Conservation (phyloP, 2,888 invertebrate genomes). For the Trichogramma dendrolimi region DNA sequence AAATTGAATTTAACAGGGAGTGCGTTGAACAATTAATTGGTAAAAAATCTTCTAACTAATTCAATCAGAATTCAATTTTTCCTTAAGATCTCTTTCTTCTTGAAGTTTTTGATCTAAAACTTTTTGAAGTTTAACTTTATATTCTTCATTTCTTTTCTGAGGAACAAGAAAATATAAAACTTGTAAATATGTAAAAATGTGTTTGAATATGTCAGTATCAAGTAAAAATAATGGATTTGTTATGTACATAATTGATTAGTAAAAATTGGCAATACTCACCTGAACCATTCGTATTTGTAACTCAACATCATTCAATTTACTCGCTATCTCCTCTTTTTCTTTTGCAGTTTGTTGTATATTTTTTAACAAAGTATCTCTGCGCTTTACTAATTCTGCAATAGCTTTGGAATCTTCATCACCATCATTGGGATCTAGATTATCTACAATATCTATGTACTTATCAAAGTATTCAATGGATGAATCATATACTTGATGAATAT, state of each 20-base stretch:
- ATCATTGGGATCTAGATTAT: not conserved
- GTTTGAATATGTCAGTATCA: not conserved
- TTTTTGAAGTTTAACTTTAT: conserved; percentile 23
- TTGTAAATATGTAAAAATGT: conserved; percentile 4
- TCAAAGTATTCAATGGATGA: not conserved
- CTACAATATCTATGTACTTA: conserved; percentile 1
- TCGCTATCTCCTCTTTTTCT: conserved; percentile 9
- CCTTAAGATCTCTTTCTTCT: conserved; percentile 10
- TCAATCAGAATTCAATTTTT: conserved; percentile 5
- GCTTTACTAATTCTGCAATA: conserved; percentile 16
- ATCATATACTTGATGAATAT: conserved; percentile 24
- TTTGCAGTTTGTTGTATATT: conserved; percentile 11
- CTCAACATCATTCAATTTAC: conserved; percentile 16
- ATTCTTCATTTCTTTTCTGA: conserved; percentile 32
- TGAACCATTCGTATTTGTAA: conserved; percentile 18
- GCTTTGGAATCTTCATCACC: not conserved
- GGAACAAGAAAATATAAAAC: conserved; percentile 5
- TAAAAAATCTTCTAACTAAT: not conserved
- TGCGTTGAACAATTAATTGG: conserved; percentile 12
- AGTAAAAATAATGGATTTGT: not conserved
- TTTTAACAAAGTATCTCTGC: conserved; percentile 19
- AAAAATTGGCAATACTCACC: too few relatives aligned
- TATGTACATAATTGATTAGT: not conserved
- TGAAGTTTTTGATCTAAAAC: conserved; percentile 14
- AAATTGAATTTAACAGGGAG: conserved; percentile 21